A percentile compares a stretch with the other conserved stretches of the same genome.
phyloP scores from a whole-genome alignment of 2,113 vertebrate species.

The Brachionichthys hirsutus region DNA sequence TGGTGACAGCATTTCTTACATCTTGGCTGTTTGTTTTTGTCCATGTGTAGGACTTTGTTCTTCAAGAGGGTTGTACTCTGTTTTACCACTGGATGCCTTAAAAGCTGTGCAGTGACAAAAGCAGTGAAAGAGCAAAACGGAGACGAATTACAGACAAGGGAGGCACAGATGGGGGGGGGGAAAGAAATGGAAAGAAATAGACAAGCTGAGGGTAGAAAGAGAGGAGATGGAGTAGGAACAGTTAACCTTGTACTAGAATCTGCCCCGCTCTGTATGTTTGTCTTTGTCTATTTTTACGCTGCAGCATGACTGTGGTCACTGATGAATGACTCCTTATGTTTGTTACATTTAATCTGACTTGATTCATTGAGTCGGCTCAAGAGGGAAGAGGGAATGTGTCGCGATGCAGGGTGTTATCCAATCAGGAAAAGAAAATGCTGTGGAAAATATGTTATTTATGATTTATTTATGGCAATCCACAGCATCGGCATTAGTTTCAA shows the following conservation, averaged over 20 bases:
- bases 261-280: constrained; percentile 62
- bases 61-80: constrained; percentile 3
- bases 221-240: constrained; percentile 42
- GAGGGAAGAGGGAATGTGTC: constrained; percentile 9
- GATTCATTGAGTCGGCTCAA: constrained; percentile 31
- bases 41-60: not conserved
- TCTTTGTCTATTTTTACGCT: constrained; percentile 69
- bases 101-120: constrained; percentile 49
- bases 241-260: constrained; percentile 25
- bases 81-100: constrained; percentile 46
- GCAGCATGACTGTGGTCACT: constrained; percentile 57
- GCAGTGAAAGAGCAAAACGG: constrained; percentile 29
- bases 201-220: constrained; percentile 25
- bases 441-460: not conserved
- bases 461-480: no score
- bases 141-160: constrained; percentile 25
- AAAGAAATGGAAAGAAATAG: constrained; percentile 14
- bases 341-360: constrained; percentile 53
- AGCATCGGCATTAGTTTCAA: no score
- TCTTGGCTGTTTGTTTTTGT: no score
- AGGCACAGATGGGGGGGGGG: constrained; percentile 48
- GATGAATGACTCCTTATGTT: constrained; percentile 67
- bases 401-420: constrained; percentile 7
- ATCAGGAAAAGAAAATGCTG: constrained; percentile 1
- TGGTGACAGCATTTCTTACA: no score